A percentile compares a stretch with the other conserved stretches of the same genome.
Evolutionary conservation across 2,888 invertebrate species (phyloP).

Genomic region (Pristionchus exspectatus): DNA sequence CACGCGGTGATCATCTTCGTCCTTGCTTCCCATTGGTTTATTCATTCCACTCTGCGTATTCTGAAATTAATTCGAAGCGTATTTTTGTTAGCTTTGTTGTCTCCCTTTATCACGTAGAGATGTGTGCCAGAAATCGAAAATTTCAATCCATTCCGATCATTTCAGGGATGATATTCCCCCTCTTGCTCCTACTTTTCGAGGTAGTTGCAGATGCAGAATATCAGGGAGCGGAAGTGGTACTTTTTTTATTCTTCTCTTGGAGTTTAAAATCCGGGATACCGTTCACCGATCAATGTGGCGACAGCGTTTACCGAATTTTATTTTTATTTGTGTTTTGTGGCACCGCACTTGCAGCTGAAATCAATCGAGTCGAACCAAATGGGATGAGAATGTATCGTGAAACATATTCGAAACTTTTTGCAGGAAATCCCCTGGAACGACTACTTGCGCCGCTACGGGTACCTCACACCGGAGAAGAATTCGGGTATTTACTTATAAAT

Average conservation of each 20-base stretch:
- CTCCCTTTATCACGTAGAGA: not conserved
- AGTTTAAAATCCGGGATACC: not conserved
- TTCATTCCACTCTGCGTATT: no score
- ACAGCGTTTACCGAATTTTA: no score
- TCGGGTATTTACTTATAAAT: not conserved
- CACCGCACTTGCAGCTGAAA: not conserved
- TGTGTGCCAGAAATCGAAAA: not conserved
- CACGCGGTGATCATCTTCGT: not conserved
- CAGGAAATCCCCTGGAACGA: constrained; percentile 49
- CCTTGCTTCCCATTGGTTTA: not conserved
- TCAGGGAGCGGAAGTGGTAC: constrained; percentile 4
- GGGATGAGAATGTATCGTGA: not conserved
- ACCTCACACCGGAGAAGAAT: not conserved
- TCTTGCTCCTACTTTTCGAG: constrained; percentile 7
- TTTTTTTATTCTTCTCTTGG: not conserved
- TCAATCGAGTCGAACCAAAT: not conserved
- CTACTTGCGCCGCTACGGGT: constrained; percentile 39
- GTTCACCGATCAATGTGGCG: no score
- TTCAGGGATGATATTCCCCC: not conserved
- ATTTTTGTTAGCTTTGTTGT: not conserved
- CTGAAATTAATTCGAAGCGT: no score
- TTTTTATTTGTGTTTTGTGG: not conserved
- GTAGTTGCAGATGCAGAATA: not conserved
- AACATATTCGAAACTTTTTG: not conserved
- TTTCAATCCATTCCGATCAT: not conserved